phyloP scores from a whole-genome alignment of 92 coral and sea anemone genomes.

The Umimayanthus kanabou region DNA sequence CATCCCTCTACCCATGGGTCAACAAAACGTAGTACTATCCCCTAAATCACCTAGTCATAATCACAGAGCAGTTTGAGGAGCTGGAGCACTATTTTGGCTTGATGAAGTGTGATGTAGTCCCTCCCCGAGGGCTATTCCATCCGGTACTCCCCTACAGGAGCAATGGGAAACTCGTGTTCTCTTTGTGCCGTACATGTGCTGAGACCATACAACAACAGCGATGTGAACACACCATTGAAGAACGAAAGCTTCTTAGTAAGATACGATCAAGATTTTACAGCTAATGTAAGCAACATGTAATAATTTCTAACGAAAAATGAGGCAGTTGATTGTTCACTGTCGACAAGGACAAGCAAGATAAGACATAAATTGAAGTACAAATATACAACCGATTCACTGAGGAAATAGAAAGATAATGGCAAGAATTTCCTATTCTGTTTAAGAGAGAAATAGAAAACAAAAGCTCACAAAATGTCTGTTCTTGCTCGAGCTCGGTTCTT shows the following conservation, averaged over 20 bases:
- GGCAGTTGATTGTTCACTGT: too few species aligned
- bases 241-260: constrained; percentile 50
- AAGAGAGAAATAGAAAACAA: too few species aligned
- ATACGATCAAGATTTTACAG: too few species aligned
- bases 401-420: too few species aligned
- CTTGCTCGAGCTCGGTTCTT: too few species aligned
- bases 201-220: constrained; percentile 28
- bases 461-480: too few species aligned
- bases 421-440: too few species aligned
- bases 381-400: too few species aligned
- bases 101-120: constrained; percentile 32
- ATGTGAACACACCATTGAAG: constrained; percentile 44
- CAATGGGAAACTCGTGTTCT: constrained; percentile 47
- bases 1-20: constrained; percentile 39
- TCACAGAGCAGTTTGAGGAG: constrained; percentile 41
- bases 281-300: too few species aligned
- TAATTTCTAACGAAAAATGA: too few species aligned
- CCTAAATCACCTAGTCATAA: constrained; percentile 31
- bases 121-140: constrained; percentile 37
- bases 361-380: too few species aligned
- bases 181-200: constrained; percentile 50
- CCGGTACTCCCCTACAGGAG: constrained; percentile 52
- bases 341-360: too few species aligned
- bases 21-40: constrained; percentile 7
- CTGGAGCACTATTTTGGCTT: not conserved